These are phyloP conservation scores for Podarcis cretensis DNA, from an alignment of 2,113 vertebrate genomes.

Conservation along the genomic window DNA sequence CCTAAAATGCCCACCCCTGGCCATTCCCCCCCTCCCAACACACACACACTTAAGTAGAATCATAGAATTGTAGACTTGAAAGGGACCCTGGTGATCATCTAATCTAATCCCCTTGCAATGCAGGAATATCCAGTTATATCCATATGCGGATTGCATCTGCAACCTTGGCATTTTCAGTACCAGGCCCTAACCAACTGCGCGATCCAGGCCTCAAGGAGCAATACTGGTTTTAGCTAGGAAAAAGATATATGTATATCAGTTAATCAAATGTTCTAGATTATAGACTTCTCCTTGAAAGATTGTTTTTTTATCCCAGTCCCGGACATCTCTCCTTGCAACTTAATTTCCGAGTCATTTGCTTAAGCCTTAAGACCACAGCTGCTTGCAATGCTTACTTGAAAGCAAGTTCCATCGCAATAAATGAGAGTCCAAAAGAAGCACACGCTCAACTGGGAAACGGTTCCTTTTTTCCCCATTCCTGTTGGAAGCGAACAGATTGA, in stretches of 20 bases:
- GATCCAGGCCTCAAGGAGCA: not conserved
- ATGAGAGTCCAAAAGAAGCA: conserved; percentile 32
- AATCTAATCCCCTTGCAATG: too few relatives aligned
- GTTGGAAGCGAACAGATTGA: not conserved
- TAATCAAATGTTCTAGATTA: conserved; percentile 3
- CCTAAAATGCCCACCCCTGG: conserved; percentile 2
- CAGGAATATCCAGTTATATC: too few relatives aligned
- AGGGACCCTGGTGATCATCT: too few relatives aligned
- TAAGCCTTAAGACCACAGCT: not conserved
- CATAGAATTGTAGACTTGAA: too few relatives aligned
- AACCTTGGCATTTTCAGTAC: too few relatives aligned
- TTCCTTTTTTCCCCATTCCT: not conserved
- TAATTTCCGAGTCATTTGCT: not conserved
- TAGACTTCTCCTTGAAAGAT: conserved; percentile 26
- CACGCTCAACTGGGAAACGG: not conserved
- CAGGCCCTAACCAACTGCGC: too few relatives aligned
- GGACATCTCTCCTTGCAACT: not conserved
- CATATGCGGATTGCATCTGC: too few relatives aligned
- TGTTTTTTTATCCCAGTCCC: not conserved
- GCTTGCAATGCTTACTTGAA: not conserved
- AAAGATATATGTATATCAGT: too few relatives aligned
- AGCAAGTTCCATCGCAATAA: not conserved
- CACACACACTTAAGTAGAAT: not conserved
- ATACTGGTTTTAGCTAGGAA: too few relatives aligned
- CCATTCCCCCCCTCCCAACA: not conserved